Percentiles rank a stretch among this genome's conserved stretches.
Conservation (phyloP, 2,113 vertebrate species). For the Cyprinus carpio region DNA sequence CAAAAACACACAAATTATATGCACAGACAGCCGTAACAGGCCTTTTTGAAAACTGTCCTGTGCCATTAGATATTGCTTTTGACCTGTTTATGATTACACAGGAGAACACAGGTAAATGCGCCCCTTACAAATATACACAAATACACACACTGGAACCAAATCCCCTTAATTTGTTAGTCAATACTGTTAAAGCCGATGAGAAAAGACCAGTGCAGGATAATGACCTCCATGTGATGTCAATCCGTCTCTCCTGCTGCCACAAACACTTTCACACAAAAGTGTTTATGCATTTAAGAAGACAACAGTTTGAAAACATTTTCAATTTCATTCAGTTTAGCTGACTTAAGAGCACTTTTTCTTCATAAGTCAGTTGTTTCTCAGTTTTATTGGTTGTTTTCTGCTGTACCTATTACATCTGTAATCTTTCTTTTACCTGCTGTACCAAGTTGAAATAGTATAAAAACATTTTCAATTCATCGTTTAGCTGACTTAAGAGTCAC, state of each 20-base stretch:
- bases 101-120: background rate
- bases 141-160: conserved; percentile 37
- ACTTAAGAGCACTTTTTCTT: background rate
- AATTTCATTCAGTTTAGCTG: background rate
- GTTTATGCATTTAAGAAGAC: conserved; percentile 29
- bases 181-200: conserved; percentile 42
- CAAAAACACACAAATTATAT: conserved; percentile 12
- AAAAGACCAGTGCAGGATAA: conserved; percentile 49
- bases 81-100: background rate
- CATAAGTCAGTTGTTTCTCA: background rate
- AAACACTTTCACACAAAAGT: conserved; percentile 22
- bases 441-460: too few relatives aligned
- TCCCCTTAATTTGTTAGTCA: conserved; percentile 50
- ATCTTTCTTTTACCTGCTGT: too few relatives aligned
- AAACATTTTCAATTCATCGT: too few relatives aligned
- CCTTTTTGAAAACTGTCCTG: background rate
- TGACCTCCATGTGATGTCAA: conserved; percentile 46
- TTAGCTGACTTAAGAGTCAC: background rate
- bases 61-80: background rate
- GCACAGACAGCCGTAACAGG: background rate
- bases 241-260: conserved; percentile 43
- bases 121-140: background rate
- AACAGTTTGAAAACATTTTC: conserved; percentile 27
- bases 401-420: background rate
- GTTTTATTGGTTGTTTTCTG: background rate